Evolutionary conservation across 1,140 invertebrate genomes (phyloP).

Genomic region (Drosophila serrata): DNA sequence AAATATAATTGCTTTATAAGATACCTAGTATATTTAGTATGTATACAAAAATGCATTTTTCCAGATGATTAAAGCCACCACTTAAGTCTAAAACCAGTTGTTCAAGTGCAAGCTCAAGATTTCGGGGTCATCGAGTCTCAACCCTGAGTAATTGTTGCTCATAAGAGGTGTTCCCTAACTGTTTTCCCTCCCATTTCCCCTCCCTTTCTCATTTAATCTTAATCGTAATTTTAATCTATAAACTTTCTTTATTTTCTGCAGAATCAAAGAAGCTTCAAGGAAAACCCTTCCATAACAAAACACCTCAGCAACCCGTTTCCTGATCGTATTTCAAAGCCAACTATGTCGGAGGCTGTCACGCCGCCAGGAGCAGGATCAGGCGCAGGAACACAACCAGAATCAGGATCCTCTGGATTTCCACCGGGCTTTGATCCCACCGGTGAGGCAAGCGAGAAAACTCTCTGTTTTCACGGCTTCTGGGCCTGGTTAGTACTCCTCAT

Average conservation of each 20-base stretch:
- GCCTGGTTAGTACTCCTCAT: conserved; percentile 72
- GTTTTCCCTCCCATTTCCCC: not conserved
- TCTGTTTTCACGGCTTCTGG: conserved; percentile 79
- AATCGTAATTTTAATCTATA: not conserved
- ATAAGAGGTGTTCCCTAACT: not conserved
- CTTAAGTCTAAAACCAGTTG: conserved; percentile 1
- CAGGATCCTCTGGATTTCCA: conserved; percentile 15
- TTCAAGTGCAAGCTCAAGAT: not conserved
- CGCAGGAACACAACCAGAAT: conserved; percentile 12
- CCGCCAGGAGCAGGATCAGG: conserved; percentile 34
- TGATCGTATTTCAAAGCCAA: conserved; percentile 12
- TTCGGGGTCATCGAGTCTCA: not conserved
- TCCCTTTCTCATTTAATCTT: not conserved
- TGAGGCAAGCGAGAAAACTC: conserved; percentile 66
- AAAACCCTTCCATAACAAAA: not conserved
- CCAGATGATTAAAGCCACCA: not conserved
- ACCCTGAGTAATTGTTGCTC: not conserved
- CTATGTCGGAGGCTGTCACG: conserved; percentile 76
- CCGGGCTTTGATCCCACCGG: conserved; percentile 58
- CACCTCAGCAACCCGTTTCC: not conserved
- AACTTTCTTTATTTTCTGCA: conserved; percentile 25
- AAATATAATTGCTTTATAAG: not conserved
- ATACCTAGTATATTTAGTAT: not conserved
- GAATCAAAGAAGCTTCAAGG: not conserved
- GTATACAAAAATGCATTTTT: not conserved